These are phyloP conservation scores for Datnioides undecimradiatus DNA, from an alignment of 2,113 vertebrate species.

Conservation along the genomic window DNA sequence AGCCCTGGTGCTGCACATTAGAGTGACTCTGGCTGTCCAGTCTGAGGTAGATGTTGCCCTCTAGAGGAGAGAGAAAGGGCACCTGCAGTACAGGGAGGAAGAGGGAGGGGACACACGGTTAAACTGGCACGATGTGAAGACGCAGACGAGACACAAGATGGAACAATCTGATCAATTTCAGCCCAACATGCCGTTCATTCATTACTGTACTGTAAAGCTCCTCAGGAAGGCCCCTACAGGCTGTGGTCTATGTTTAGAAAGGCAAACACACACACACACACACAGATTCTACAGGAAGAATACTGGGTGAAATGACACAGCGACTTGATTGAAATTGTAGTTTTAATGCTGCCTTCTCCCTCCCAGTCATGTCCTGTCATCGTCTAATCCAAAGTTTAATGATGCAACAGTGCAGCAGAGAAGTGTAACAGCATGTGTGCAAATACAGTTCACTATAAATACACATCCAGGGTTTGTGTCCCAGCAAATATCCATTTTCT, in stretches of 20 bases:
- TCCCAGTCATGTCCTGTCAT: background rate
- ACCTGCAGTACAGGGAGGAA: constrained; percentile 71
- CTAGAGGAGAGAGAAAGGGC: constrained; percentile 87
- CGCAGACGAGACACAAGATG: background rate
- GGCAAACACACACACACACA: background rate
- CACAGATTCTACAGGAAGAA: background rate
- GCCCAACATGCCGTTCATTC: background rate
- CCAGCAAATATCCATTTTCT: background rate
- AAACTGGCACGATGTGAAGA: background rate
- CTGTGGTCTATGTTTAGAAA: too few species aligned
- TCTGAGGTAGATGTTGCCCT: constrained; percentile 84
- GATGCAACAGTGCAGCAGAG: background rate
- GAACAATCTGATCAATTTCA: background rate
- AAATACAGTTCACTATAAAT: background rate
- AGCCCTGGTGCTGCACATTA: constrained; percentile 81
- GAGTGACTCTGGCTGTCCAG: constrained; percentile 83
- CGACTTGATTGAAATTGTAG: background rate
- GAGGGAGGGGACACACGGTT: background rate
- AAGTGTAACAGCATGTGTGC: background rate
- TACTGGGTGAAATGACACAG: background rate
- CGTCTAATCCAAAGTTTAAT: background rate
- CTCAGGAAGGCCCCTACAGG: too few species aligned
- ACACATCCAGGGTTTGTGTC: background rate
- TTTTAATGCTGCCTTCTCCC: background rate
- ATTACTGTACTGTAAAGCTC: background rate